Evolutionary conservation across 2,888 invertebrate species (phyloP).

Genomic region (Cosmorhoe ocellata): DNA sequence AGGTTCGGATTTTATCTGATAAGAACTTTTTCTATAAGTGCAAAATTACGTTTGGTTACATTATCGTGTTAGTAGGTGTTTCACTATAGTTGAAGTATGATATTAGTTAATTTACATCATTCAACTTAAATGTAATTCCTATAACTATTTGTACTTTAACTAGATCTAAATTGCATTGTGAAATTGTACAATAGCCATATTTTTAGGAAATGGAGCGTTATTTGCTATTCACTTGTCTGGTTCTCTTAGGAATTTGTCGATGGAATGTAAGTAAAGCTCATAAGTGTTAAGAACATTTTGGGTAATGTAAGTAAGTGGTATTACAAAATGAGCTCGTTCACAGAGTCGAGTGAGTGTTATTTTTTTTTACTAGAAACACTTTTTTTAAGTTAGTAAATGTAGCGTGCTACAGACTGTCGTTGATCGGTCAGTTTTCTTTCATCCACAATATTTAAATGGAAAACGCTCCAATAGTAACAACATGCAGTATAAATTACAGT

Average conservation of each 20-base stretch:
- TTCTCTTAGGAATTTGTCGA: slow-evolving; percentile 69
- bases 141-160: slow-evolving; percentile 80
- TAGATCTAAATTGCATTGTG: slow-evolving; percentile 80
- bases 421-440: slow-evolving; percentile 80
- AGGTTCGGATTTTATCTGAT: slow-evolving; percentile 70
- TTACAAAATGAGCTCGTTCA: slow-evolving; percentile 77
- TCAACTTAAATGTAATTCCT: slow-evolving; percentile 75
- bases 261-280: slow-evolving; percentile 76
- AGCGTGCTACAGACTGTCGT: slow-evolving; percentile 77
- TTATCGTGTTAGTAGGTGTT: slow-evolving; percentile 78
- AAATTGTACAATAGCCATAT: slow-evolving; percentile 79
- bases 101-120: slow-evolving; percentile 79
- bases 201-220: slow-evolving; percentile 77
- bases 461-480: slow-evolving; percentile 76
- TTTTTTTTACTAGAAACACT: slow-evolving; percentile 74
- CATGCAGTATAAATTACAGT: slow-evolving; percentile 80
- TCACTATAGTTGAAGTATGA: slow-evolving; percentile 72
- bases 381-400: slow-evolving; percentile 79
- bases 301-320: slow-evolving; percentile 77
- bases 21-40: slow-evolving; percentile 74
- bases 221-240: slow-evolving; percentile 70
- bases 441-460: slow-evolving; percentile 79
- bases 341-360: slow-evolving; percentile 75
- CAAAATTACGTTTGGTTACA: slow-evolving; percentile 68
- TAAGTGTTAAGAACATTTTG: slow-evolving; percentile 79